phyloP scores from a whole-genome alignment of 2,888 invertebrate species.

The Heliconius ethilla region DNA sequence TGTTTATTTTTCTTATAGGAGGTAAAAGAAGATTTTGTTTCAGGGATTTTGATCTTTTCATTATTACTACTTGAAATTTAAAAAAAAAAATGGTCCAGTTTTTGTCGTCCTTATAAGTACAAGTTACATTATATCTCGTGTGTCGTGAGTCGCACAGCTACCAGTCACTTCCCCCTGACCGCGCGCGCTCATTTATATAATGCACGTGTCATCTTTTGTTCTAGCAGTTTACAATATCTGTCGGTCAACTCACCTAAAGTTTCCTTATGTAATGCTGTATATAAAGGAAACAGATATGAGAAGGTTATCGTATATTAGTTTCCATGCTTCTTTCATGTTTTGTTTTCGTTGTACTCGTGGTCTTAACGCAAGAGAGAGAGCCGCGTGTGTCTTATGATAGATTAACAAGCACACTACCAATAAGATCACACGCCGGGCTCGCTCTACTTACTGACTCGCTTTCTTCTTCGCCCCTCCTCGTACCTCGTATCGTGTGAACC shows the following conservation, averaged over 20 bases:
- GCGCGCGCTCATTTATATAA: too few species aligned
- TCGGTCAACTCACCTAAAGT: not conserved
- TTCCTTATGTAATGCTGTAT: not conserved
- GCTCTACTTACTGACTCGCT: constrained; percentile 44
- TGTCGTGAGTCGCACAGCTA: too few species aligned
- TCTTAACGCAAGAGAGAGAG: constrained; percentile 62
- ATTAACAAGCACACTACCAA: constrained; percentile 80
- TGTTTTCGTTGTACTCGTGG: constrained; percentile 5
- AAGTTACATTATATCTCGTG: too few species aligned
- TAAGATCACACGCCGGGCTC: constrained; percentile 82
- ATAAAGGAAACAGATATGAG: not conserved
- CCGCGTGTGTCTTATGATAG: constrained; percentile 83
- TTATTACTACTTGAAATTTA: too few species aligned
- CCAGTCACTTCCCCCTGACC: too few species aligned
- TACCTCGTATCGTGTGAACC: not conserved
- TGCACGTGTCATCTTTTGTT: too few species aligned
- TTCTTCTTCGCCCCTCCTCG: constrained; percentile 13
- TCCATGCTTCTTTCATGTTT: not conserved
- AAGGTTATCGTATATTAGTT: not conserved
- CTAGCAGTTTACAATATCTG: too few species aligned
- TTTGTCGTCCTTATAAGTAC: too few species aligned
- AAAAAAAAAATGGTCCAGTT: too few species aligned
- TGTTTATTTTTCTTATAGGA: not conserved
- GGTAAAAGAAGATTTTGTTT: not conserved
- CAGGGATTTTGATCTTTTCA: too few species aligned